phyloP scores from a whole-genome alignment of 2,797 vertebrate species.

The Tokudaia tokunoshimensis region DNA sequence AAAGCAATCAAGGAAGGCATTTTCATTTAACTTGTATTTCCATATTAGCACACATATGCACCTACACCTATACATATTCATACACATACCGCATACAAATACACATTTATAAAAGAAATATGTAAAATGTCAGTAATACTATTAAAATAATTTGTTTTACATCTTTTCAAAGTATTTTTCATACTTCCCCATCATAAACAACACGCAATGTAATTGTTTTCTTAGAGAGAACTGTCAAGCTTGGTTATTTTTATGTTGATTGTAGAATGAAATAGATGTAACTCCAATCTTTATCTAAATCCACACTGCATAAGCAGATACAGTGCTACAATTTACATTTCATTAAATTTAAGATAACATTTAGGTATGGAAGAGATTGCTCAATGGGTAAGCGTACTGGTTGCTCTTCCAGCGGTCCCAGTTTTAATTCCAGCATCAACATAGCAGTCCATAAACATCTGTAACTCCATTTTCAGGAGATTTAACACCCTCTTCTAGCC shows the following conservation, averaged over 20 bases:
- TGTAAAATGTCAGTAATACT: constrained; percentile 12
- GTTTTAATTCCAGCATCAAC: background rate
- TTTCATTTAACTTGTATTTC: background rate
- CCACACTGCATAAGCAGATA: constrained; percentile 17
- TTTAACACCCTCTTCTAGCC: background rate
- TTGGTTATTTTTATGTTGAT: constrained; percentile 34
- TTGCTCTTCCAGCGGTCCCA: background rate
- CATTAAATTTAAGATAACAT: constrained; percentile 26
- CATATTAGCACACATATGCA: background rate
- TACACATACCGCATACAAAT: background rate
- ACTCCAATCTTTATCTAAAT: constrained; percentile 50
- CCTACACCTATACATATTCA: background rate
- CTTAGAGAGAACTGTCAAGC: constrained; percentile 1
- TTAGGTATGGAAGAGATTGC: background rate
- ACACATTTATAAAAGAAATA: background rate
- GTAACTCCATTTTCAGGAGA: background rate
- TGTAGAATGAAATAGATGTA: constrained; percentile 24
- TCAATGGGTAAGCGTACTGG: background rate
- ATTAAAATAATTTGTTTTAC: background rate
- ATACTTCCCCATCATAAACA: background rate
- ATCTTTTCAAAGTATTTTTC: constrained; percentile 33
- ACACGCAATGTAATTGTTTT: constrained; percentile 11
- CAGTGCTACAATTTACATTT: constrained; percentile 62
- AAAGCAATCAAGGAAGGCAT: background rate
- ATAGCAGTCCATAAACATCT: background rate